These are phyloP conservation scores for Enteromius anoplus DNA, from an alignment of 2,797 vertebrate genomes.

Conservation along the genomic window DNA sequence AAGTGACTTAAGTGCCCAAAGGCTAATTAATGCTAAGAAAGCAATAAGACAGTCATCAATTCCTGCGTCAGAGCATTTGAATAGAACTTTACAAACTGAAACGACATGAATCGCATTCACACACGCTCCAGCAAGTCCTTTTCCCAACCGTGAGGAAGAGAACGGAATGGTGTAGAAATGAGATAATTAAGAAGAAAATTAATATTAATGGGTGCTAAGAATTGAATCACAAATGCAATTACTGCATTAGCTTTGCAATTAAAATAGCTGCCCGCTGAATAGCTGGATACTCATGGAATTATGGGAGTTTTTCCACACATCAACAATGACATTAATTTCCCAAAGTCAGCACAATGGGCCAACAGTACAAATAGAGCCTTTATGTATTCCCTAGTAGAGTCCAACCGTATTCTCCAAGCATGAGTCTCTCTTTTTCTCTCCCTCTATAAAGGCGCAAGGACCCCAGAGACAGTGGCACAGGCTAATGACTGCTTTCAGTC, in stretches of 20 bases:
- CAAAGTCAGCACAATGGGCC: conserved; percentile 61
- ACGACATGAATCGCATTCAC: not conserved
- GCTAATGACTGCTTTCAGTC: conserved; percentile 72
- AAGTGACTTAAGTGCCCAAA: not conserved
- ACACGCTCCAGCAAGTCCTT: conserved; percentile 57
- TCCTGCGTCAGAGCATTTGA: not conserved
- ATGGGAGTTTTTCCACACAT: conserved; percentile 77
- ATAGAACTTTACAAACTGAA: not conserved
- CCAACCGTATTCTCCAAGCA: conserved; percentile 68
- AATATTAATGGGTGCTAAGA: conserved; percentile 81
- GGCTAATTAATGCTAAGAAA: not conserved
- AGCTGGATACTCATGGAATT: conserved; percentile 84
- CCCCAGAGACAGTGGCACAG: conserved; percentile 73
- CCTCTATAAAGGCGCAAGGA: conserved; percentile 68
- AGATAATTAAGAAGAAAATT: conserved; percentile 75
- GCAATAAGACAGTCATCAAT: conserved; percentile 7
- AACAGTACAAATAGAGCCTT: conserved; percentile 79
- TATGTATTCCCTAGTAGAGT: conserved; percentile 74
- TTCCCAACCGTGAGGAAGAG: conserved; percentile 63
- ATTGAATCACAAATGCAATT: conserved; percentile 87
- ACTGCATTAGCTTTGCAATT: conserved; percentile 82
- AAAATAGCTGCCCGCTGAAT: conserved; percentile 79
- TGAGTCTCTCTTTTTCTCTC: conserved; percentile 68
- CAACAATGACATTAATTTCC: conserved; percentile 76
- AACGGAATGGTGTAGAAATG: conserved; percentile 69